These are phyloP conservation scores for Drosophila paramelanica DNA, from an alignment of 2,888 invertebrate genomes.

Conservation along the genomic window DNA sequence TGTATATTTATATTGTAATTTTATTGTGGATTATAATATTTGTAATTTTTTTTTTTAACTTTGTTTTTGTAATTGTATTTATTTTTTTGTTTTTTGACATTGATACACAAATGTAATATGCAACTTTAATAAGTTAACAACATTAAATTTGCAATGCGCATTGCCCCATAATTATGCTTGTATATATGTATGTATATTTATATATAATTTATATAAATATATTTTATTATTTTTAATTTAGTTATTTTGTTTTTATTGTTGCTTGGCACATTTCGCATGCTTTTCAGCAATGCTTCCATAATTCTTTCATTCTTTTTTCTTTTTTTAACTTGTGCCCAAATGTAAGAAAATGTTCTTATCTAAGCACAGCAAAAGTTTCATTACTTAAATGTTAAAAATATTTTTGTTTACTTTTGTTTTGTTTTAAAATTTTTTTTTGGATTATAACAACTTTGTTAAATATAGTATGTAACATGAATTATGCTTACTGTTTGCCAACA, in stretches of 20 bases:
- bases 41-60: conserved; percentile 4
- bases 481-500: conserved; percentile 24
- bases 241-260: conserved; percentile 19
- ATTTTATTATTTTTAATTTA: conserved; percentile 1
- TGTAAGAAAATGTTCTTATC: conserved; percentile 14
- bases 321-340: neutral
- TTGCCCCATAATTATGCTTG: conserved; percentile 11
- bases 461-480: conserved; percentile 31
- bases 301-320: neutral
- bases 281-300: conserved; percentile 28
- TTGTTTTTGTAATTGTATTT: neutral
- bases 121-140: conserved; percentile 34
- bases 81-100: neutral
- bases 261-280: conserved; percentile 57
- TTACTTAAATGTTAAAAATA: conserved; percentile 12
- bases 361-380: conserved; percentile 25
- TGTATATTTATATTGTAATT: conserved; percentile 18
- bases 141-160: conserved; percentile 27
- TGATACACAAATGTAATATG: conserved; percentile 23
- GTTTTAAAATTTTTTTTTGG: conserved; percentile 10
- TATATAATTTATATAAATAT: conserved; percentile 21
- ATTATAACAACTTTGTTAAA: conserved; percentile 30
- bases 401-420: neutral
- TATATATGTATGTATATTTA: neutral
- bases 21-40: conserved; percentile 17